Conservation (phyloP, 2,888 invertebrate genomes). For the Carabus problematicus region DNA sequence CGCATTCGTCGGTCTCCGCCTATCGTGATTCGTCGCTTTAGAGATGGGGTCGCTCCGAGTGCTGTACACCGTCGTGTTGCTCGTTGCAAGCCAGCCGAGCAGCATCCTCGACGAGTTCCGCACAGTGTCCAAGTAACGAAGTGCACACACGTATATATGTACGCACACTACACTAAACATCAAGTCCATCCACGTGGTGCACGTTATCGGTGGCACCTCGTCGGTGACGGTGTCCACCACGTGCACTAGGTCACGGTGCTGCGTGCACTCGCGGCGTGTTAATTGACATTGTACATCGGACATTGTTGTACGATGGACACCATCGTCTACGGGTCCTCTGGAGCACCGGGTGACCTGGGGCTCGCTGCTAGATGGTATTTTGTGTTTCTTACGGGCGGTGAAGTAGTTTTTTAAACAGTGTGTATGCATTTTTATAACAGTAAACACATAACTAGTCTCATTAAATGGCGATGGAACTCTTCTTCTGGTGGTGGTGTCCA, state of each 20-base stretch:
- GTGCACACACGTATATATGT: too few species aligned
- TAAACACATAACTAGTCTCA: background rate
- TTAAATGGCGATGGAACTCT: background rate
- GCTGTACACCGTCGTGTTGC: background rate
- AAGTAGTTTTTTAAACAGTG: conserved; percentile 6
- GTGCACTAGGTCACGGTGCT: background rate
- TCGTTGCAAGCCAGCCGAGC: conserved; percentile 11
- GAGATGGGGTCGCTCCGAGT: too few species aligned
- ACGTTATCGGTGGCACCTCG: too few species aligned
- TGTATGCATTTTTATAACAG: conserved; percentile 1
- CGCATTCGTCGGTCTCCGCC: background rate
- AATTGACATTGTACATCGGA: background rate
- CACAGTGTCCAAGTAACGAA: background rate
- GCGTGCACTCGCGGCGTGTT: background rate
- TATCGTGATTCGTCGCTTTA: conserved; percentile 1
- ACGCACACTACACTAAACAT: too few species aligned
- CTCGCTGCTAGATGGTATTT: background rate
- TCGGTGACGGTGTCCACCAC: background rate
- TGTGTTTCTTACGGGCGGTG: conserved; percentile 10
- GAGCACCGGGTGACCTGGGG: too few species aligned
- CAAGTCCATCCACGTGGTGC: too few species aligned
- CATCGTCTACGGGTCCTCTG: too few species aligned
- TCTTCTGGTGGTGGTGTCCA: too few species aligned
- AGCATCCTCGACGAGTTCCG: background rate
- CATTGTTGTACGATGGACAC: background rate